Conservation (phyloP, 2,888 invertebrate species). For the Temnothorax rugatulus region DNA sequence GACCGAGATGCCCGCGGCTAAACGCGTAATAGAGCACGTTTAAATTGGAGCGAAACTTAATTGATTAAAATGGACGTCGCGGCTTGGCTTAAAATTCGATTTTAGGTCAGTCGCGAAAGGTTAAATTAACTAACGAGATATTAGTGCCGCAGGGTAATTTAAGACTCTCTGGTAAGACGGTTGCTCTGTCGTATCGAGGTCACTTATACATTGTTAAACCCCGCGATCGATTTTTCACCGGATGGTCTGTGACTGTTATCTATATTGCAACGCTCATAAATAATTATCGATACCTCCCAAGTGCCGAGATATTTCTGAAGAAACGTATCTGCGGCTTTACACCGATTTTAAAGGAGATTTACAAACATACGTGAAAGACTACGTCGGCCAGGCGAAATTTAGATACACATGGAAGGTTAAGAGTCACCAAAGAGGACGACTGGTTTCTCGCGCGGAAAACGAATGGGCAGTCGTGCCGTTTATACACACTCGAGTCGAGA, state of each 20-base stretch:
- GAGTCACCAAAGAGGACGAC: conserved; percentile 58
- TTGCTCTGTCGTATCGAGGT: conserved; percentile 37
- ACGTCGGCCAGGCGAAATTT: conserved; percentile 47
- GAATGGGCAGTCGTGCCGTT: conserved; percentile 64
- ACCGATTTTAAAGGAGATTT: conserved; percentile 1
- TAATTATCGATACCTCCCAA: background rate
- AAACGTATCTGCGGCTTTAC: background rate
- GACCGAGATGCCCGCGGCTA: conserved; percentile 51
- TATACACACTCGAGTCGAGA: conserved; percentile 52
- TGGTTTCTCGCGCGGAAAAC: conserved; percentile 66
- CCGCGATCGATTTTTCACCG: conserved; percentile 20
- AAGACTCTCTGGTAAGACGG: conserved; percentile 38
- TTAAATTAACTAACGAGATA: conserved; percentile 52
- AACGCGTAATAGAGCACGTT: conserved; percentile 54
- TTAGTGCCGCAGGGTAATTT: conserved; percentile 42
- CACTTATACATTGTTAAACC: conserved; percentile 32
- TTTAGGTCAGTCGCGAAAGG: conserved; percentile 49
- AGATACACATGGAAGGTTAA: conserved; percentile 6
- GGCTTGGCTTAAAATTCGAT: conserved; percentile 51
- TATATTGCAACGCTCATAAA: conserved; percentile 18
- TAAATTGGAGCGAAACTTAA: conserved; percentile 51
- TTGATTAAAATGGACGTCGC: conserved; percentile 55
- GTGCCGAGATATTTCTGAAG: conserved; percentile 10
- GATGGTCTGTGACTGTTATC: conserved; percentile 25
- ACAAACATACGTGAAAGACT: background rate